phyloP scores from a whole-genome alignment of 2,888 invertebrate genomes.

The Uloborus plumipes region DNA sequence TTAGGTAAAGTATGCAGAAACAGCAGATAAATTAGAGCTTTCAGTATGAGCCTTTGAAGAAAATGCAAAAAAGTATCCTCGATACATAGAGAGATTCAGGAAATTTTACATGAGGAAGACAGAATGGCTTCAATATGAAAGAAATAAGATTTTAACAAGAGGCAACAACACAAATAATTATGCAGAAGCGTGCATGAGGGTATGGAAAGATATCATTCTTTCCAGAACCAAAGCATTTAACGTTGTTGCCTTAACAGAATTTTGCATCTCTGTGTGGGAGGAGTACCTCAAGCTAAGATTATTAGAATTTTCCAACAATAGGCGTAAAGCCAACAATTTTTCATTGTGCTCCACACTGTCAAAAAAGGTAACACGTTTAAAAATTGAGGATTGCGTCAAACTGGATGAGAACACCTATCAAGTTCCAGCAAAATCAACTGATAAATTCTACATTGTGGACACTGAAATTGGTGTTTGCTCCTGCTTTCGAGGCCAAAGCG shows the following conservation, averaged over 20 bases:
- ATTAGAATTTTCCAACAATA: neutral
- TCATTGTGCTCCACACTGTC: neutral
- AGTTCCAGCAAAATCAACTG: neutral
- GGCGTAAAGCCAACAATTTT: neutral
- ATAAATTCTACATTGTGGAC: neutral
- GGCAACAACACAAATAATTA: slow-evolving; percentile 14
- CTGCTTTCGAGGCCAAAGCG: neutral
- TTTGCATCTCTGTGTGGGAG: slow-evolving; percentile 8
- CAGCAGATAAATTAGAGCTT: neutral
- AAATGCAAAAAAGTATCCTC: neutral
- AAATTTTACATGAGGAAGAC: neutral
- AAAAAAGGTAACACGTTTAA: neutral
- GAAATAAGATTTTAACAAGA: neutral
- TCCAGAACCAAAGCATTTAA: slow-evolving; percentile 19
- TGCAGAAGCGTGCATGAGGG: slow-evolving; percentile 5
- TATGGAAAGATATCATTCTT: slow-evolving; percentile 13
- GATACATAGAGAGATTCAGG: neutral
- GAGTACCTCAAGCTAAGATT: neutral
- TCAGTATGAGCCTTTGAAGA: neutral
- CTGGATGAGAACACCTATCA: neutral
- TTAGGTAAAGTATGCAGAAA: slow-evolving; percentile 12
- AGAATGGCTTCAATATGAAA: neutral
- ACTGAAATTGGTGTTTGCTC: neutral
- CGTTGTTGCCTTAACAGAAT: neutral
- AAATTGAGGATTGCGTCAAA: no score